phyloP scores from a whole-genome alignment of 2,888 invertebrate genomes.

The Drosophila pseudotalamancana region DNA sequence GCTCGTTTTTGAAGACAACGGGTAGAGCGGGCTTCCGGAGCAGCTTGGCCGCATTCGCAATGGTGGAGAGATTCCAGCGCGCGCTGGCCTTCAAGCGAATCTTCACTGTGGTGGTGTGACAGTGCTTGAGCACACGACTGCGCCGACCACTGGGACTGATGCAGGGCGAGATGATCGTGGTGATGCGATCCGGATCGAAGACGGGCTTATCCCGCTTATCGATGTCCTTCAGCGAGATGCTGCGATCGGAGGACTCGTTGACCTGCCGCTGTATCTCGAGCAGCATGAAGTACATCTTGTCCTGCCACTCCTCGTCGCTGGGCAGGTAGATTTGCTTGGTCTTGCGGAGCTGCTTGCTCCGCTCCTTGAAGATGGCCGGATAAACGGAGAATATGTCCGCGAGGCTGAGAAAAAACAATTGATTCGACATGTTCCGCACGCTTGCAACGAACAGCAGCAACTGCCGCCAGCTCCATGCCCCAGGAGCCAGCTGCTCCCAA shows the following conservation, averaged over 20 bases:
- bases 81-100: slow-evolving; percentile 66
- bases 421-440: slow-evolving; percentile 75
- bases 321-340: slow-evolving; percentile 84
- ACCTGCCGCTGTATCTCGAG: slow-evolving; percentile 85
- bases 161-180: slow-evolving; percentile 69
- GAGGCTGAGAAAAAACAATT: slow-evolving; percentile 82
- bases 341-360: slow-evolving; percentile 85
- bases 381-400: slow-evolving; percentile 88
- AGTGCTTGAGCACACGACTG: slow-evolving; percentile 50
- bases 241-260: slow-evolving; percentile 81
- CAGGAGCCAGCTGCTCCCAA: slow-evolving; percentile 5
- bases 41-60: slow-evolving; percentile 81
- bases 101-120: slow-evolving; percentile 73
- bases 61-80: slow-evolving; percentile 77
- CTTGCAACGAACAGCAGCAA: slow-evolving; percentile 48
- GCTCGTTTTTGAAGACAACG: slow-evolving; percentile 84
- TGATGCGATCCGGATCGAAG: slow-evolving; percentile 74
- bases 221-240: slow-evolving; percentile 70
- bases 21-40: slow-evolving; percentile 75
- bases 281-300: slow-evolving; percentile 86
- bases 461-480: slow-evolving; percentile 23
- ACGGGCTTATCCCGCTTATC: slow-evolving; percentile 74
- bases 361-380: slow-evolving; percentile 87
- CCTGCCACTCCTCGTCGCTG: slow-evolving; percentile 86
- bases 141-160: slow-evolving; percentile 70